Base-by-base conservation (phyloP, 2,888 invertebrate species). In the Yponomeuta cagnagella region DNA sequence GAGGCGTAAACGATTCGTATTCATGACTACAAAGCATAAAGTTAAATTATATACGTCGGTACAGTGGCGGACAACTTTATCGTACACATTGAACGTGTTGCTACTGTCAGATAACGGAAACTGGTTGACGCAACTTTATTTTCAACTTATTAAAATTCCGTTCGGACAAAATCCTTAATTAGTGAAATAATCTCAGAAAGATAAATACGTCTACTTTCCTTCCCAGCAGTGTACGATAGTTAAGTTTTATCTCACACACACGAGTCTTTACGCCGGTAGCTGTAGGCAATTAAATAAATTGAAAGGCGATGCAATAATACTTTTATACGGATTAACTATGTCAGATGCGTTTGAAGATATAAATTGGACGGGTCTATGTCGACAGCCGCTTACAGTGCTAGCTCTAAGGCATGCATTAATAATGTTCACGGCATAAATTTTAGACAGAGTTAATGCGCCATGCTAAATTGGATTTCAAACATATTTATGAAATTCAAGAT, bases 261-360 rank as follows among this genome's bases (percentile, higher is more conserved):
- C 52, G 12, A 78, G 82, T 83, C 82, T 84, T 87, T 85, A 87
- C 87, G 80, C 80, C 82, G 80, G 87, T 87, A 84, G 87, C 85
- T n/a, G 64, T 30, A 77, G 82, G 83, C 85, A 88, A 88, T 89
- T 88, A 88, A 87, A 82, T 83, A 79, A 77, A 83, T 85, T 84
- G 83, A 85, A 86, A 86, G 83, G 83, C 84, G 83, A 83, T 78
- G 83, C 80, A 83, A 83, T 87, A 89, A 87, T 89, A 87, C 86
- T 86, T 89, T 86, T 87, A 88, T 88, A 87, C 84, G 85, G 87
- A 87, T 86, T 85, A 87, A 86, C 82, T 83, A 81, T 86, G 87
- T 87, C 88, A 87, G 87, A 87, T 86, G 82, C 85, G 83, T 84
- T 86, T 82, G 83, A 76, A 85, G 87, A 89, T 88, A 87, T 77